Evolutionary conservation across 1,140 invertebrate species (phyloP), one percentile per base, ranked within the genome.

Genomic region (Asobara japonica): DNA sequence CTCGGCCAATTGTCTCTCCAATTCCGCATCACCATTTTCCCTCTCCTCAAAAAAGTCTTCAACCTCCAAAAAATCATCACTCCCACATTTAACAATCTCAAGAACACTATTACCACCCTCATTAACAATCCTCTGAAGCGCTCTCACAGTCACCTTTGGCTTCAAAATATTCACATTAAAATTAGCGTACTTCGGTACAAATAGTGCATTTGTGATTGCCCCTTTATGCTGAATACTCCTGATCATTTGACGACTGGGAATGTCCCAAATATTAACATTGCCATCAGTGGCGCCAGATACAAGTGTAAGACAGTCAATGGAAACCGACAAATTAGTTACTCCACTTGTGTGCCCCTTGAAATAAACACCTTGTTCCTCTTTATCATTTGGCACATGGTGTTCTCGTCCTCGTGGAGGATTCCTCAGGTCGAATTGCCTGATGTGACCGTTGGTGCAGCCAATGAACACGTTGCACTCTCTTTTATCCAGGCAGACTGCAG

Each of bases 241-340:
- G 10, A 94, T 83, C 64, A 93, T 90, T 78, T 95, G 93, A 48
- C 89, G 85, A 80, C 93, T 95, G 30, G 80, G 79, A 33, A 96
- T 91, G 76, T 97, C 91, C 95, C 95, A 97, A 22, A 96, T 78
- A 74, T 92, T 90, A 0, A 96, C 91, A 69, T 88, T 89, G 25
- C 90, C 89, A 87, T 95, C 94, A 71, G 90, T 88, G 0, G 92
- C 92, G 0, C 93, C 95, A 0, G 95, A 95, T 5, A 94, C 82
- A 10, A 97, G 82, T 10, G 89, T 88, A 6, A 85, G 86, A 6
- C 92, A 92, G 84, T 93, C 92, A 11, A 91, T 74, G 16, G 94
- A 94, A 11, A 94, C 84, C 18, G 92, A 91, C 51, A 97, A 80
- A 80, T 90, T 90, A 0, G 89, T 92, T 0, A 97, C 89, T 30